Conservation (phyloP, 1,140 invertebrate genomes). For the Chironomus striatipennis region DNA sequence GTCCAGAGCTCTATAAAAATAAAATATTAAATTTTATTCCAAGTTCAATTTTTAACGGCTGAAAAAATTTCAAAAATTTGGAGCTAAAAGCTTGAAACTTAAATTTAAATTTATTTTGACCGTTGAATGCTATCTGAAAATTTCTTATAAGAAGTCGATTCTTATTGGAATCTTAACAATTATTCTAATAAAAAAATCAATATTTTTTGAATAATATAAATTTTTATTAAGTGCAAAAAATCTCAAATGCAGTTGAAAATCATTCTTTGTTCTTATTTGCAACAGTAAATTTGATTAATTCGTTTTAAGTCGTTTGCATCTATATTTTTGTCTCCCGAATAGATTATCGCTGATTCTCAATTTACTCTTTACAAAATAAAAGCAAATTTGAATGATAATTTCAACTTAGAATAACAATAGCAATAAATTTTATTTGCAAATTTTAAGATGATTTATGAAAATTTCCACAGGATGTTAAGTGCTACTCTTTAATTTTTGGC, state of each 20-base stretch:
- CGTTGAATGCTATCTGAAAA: too few relatives aligned
- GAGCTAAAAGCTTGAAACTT: too few relatives aligned
- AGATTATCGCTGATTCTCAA: background rate
- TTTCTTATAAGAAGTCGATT: too few relatives aligned
- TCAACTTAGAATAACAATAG: constrained; percentile 10
- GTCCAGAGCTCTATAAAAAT: too few relatives aligned
- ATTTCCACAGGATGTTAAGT: background rate
- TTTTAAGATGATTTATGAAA: background rate
- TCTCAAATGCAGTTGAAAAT: background rate
- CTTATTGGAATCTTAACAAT: too few relatives aligned
- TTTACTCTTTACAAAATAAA: background rate
- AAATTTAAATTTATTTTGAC: too few relatives aligned
- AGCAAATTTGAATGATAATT: background rate
- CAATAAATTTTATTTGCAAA: constrained; percentile 2
- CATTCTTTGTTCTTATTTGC: background rate
- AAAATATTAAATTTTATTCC: too few relatives aligned
- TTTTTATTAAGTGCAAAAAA: background rate
- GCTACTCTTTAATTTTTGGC: constrained; percentile 10
- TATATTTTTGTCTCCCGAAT: constrained; percentile 19
- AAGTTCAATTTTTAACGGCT: too few relatives aligned
- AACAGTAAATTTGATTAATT: background rate
- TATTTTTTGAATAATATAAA: background rate
- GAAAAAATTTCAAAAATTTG: too few relatives aligned
- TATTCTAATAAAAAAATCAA: too few relatives aligned
- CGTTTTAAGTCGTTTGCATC: constrained; percentile 5